Base-by-base conservation (phyloP, 2,888 invertebrate genomes). In the Clistopyga incitator region DNA sequence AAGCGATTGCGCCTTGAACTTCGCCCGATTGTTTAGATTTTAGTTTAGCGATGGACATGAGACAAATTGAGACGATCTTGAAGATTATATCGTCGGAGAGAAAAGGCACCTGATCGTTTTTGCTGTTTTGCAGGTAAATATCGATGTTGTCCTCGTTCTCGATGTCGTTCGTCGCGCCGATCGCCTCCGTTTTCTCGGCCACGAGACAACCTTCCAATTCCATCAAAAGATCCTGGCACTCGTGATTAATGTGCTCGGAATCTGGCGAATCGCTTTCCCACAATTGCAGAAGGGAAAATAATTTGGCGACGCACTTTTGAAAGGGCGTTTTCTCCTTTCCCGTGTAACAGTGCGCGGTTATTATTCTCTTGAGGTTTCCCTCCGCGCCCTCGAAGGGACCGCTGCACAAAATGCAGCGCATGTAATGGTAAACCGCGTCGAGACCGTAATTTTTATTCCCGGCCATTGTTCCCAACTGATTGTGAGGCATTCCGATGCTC, bases 401-500 rank as follows among this genome's bases (percentile, higher is more conserved):
- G 84, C 95, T 94, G 92, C 97, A 97, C n/a, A 94, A 91, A 85
- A 95, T 91, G 87, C 98, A 98, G 93, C 98, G 95, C 88, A 98
- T 95, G 91, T 98, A 99, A 93, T 97, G 97, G 92, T 98, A 98
- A 20, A 97, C 97, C 0, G 98, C 98, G 93, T 98, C 98, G 82
- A 98, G 94, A 89, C 97, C 97, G 91, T 96, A 96, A 93, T 97
- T 97, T 90, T 95, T 96, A 71, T 95, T 96, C 87, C 97, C 96
- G 82, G 96, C 96, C 72, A 99, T 93, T 20, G 98, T 98, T 0
- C 98, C 99, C 87, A 99, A 94, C 93, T 99, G 99, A 94, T 99
- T 99, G 91, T 98, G 97, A 1, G 99, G 98, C 97, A 98, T 98
- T 65, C 98, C 98, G 92, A 96, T 95, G 38, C 96, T 95, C 67